Evolutionary conservation across 2,113 vertebrate genomes (phyloP).

Genomic region (Cricetomys ansorgei): DNA sequence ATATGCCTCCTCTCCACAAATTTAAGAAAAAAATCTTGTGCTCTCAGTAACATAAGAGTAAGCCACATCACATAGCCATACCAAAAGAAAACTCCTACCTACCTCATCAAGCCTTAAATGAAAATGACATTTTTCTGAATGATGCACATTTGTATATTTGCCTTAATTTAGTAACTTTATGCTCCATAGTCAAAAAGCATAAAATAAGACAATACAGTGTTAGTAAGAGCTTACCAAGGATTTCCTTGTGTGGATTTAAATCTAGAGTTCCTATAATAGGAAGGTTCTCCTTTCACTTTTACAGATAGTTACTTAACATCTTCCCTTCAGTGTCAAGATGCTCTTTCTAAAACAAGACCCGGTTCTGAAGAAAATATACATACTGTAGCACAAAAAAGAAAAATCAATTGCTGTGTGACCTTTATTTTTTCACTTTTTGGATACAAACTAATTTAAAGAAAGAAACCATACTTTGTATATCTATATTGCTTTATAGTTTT

Average conservation of each 20-base stretch:
- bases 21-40: background rate
- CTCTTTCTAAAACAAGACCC: slow-evolving; percentile 64
- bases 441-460: background rate
- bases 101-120: slow-evolving; percentile 70
- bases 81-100: slow-evolving; percentile 60
- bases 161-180: slow-evolving; percentile 79
- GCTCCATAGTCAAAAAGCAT: slow-evolving; percentile 65
- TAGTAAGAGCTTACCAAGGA: slow-evolving; percentile 56
- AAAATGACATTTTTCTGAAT: slow-evolving; percentile 76
- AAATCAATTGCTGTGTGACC: slow-evolving; percentile 25
- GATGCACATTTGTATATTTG: slow-evolving; percentile 71
- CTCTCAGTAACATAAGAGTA: slow-evolving; percentile 21
- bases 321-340: slow-evolving; percentile 79
- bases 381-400: slow-evolving; percentile 44
- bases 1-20: background rate
- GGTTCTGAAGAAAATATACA: slow-evolving; percentile 68
- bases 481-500: background rate
- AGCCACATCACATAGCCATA: background rate
- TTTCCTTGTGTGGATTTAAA: slow-evolving; percentile 73
- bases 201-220: slow-evolving; percentile 65
- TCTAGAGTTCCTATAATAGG: slow-evolving; percentile 69
- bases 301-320: slow-evolving; percentile 75
- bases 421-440: slow-evolving; percentile 76
- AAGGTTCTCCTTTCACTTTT: slow-evolving; percentile 70
- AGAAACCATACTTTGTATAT: background rate